Evolutionary conservation across 1,140 invertebrate genomes (phyloP).

Genomic region (Pantala flavescens): DNA sequence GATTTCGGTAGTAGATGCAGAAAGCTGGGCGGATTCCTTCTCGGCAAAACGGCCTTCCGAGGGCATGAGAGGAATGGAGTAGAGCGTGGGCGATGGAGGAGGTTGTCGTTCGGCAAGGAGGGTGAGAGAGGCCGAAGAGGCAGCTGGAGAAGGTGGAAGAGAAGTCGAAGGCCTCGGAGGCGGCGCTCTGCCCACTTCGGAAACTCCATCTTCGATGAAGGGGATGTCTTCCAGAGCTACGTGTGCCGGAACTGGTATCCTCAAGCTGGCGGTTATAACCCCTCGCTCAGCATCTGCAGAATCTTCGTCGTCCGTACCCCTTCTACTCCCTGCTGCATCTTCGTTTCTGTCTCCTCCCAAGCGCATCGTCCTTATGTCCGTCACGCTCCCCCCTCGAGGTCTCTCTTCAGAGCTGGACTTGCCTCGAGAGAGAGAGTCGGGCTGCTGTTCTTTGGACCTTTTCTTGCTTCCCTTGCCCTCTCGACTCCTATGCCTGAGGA

Average conservation of each 20-base stretch:
- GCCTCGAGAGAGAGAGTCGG: not conserved
- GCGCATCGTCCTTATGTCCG: slow-evolving; percentile 17
- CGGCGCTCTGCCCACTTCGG: slow-evolving; percentile 24
- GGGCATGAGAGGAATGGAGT: not conserved
- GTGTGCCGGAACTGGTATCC: slow-evolving; percentile 51
- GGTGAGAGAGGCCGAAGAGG: not conserved
- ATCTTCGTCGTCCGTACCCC: slow-evolving; percentile 15
- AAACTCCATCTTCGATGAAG: slow-evolving; percentile 50
- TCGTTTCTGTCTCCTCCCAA: not conserved
- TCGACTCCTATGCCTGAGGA: not conserved
- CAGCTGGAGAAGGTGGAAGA: slow-evolving; percentile 22
- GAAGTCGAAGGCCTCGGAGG: slow-evolving; percentile 12
- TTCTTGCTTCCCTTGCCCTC: not conserved
- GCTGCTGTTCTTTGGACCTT: not conserved
- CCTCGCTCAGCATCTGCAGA: slow-evolving; percentile 29
- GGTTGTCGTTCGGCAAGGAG: slow-evolving; percentile 17
- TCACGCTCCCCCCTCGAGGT: slow-evolving; percentile 20
- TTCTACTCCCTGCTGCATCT: slow-evolving; percentile 17
- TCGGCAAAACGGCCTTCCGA: not conserved
- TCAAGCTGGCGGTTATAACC: slow-evolving; percentile 69
- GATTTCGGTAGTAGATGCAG: too few species aligned
- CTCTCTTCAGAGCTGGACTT: not conserved
- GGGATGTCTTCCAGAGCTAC: slow-evolving; percentile 56
- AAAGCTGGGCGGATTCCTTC: not conserved
- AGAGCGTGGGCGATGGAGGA: not conserved